A percentile compares a stretch with the other conserved stretches of the same genome.
phyloP scores from a whole-genome alignment of 2,888 invertebrate genomes.

The Netelia melanura region DNA sequence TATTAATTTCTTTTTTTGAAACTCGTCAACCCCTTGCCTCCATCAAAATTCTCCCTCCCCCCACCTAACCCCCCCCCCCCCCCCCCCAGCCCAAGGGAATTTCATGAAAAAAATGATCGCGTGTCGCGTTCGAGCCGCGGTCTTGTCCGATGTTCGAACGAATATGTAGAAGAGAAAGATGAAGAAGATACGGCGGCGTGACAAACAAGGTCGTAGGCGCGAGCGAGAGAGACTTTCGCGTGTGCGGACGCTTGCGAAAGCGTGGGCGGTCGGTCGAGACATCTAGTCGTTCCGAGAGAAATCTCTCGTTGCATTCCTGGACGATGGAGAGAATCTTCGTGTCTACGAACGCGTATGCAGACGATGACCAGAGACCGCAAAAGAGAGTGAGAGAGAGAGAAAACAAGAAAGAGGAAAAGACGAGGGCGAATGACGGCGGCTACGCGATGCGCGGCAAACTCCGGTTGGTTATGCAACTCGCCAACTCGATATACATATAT shows the following conservation, averaged over 20 bases:
- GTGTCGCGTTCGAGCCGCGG: neutral
- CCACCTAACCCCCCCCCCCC: no score
- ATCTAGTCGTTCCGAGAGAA: constrained; percentile 34
- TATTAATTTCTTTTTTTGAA: no score
- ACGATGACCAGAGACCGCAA: constrained; percentile 54
- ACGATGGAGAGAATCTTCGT: constrained; percentile 54
- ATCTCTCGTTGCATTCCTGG: constrained; percentile 62
- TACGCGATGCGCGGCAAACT: constrained; percentile 77
- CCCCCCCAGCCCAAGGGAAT: no score
- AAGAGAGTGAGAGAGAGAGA: constrained; percentile 9
- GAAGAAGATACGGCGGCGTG: constrained; percentile 57
- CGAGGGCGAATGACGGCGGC: constrained; percentile 74
- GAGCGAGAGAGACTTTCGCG: constrained; percentile 43
- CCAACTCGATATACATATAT: constrained; percentile 77
- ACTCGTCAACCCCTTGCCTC: no score
- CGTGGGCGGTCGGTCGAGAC: constrained; percentile 51
- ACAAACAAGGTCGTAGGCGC: constrained; percentile 65
- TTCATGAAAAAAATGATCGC: no score
- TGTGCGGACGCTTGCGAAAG: neutral
- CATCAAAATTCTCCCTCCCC: no score
- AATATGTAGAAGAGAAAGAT: constrained; percentile 4
- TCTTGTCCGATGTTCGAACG: neutral
- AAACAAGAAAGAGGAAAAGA: constrained; percentile 3
- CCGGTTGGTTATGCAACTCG: constrained; percentile 77
- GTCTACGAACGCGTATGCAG: constrained; percentile 52